Conservation (phyloP, 2,113 vertebrate species). For the Podilymbus podiceps region DNA sequence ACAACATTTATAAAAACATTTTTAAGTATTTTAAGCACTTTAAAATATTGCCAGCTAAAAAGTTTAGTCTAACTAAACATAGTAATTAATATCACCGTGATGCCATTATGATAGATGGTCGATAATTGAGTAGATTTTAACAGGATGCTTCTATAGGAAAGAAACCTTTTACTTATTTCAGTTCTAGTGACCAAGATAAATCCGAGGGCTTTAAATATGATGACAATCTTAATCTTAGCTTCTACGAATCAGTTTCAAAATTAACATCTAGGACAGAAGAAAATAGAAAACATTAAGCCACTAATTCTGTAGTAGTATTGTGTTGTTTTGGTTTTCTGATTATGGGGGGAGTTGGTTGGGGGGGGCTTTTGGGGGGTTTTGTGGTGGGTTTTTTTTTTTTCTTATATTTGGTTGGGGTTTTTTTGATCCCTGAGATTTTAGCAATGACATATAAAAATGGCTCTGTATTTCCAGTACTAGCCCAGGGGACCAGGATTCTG, state of each 20-base stretch:
- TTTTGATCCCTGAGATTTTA: background rate
- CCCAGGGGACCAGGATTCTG: background rate
- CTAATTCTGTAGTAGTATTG: background rate
- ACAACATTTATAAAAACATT: background rate
- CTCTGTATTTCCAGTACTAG: background rate
- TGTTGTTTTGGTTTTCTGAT: too few species aligned
- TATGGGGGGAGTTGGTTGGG: background rate
- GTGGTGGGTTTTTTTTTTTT: too few species aligned
- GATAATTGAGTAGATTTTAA: background rate
- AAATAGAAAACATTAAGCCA: background rate
- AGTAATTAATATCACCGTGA: background rate
- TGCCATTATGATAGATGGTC: background rate
- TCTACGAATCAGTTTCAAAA: background rate
- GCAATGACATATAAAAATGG: background rate
- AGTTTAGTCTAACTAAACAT: background rate
- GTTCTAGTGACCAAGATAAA: background rate
- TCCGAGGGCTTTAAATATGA: background rate
- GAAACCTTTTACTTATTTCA: background rate
- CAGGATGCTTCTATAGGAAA: background rate
- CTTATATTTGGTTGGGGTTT: background rate
- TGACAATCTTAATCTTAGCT: background rate
- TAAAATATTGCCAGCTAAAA: background rate
- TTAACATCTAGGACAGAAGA: background rate
- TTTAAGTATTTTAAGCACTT: background rate
- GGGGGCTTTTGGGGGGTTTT: background rate